phyloP scores from a whole-genome alignment of 2,797 vertebrate species.

The Acestrorhynchus altus region DNA sequence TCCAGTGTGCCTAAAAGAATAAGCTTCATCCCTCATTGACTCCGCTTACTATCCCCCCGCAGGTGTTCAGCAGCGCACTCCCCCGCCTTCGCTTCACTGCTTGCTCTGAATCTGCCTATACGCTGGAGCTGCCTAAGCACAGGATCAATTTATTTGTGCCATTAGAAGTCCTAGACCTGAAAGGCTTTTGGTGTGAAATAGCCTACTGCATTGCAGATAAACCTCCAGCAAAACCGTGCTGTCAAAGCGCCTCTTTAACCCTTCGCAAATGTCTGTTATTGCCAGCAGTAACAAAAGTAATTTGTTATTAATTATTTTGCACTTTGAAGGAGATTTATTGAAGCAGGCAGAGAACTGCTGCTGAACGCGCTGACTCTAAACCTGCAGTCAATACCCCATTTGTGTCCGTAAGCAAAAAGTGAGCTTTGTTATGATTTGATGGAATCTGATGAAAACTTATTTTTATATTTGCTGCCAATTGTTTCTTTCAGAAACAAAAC shows the following conservation, averaged over 20 bases:
- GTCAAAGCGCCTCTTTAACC: neutral
- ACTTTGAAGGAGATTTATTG: neutral
- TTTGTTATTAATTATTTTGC: neutral
- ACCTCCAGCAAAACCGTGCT: neutral
- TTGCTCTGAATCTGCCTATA: slow-evolving; percentile 15
- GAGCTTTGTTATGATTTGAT: neutral
- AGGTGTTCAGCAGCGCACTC: slow-evolving; percentile 14
- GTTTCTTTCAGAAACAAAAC: too few relatives aligned
- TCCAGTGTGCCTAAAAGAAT: slow-evolving; percentile 46
- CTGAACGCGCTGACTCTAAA: neutral
- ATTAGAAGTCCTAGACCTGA: slow-evolving; percentile 38
- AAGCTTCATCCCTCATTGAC: slow-evolving; percentile 53
- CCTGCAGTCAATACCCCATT: neutral
- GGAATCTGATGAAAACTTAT: too few relatives aligned
- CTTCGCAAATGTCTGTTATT: neutral
- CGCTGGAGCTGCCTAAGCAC: slow-evolving; percentile 16
- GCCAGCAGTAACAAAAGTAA: neutral
- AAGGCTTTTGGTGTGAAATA: slow-evolving; percentile 13
- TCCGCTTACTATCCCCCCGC: slow-evolving; percentile 27
- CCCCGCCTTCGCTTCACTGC: slow-evolving; percentile 21
- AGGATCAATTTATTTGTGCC: slow-evolving; percentile 36
- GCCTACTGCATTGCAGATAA: slow-evolving; percentile 13
- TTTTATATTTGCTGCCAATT: too few relatives aligned
- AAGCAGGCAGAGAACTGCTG: neutral
- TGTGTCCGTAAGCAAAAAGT: neutral